Percentiles rank a stretch among this genome's conserved stretches.
Conservation (phyloP, 2,113 vertebrate species). For the Hyperoodon ampullatus region DNA sequence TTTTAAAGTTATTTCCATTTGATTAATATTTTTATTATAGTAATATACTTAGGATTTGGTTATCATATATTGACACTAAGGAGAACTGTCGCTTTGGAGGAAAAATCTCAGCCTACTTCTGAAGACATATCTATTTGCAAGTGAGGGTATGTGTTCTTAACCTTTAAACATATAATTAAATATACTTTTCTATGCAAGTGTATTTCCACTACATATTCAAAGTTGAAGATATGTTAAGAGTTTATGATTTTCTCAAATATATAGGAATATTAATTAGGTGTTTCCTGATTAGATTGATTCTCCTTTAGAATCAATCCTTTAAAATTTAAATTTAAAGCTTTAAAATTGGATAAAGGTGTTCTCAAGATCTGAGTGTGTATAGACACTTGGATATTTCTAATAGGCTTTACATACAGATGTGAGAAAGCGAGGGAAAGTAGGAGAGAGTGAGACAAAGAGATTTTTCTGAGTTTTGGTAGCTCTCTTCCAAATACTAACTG, state of each 20-base stretch:
- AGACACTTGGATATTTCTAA: not conserved
- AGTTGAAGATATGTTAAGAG: not conserved
- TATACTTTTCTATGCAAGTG: not conserved
- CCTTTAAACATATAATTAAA: not conserved
- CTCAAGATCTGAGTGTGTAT: not conserved
- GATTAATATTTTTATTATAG: not conserved
- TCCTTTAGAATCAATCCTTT: conserved; percentile 5
- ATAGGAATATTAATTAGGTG: not conserved
- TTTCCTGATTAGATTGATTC: not conserved
- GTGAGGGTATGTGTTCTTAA: not conserved
- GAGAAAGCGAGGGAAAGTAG: not conserved
- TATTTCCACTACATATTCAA: not conserved
- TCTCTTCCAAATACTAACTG: not conserved
- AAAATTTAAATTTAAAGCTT: not conserved
- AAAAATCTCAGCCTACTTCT: not conserved
- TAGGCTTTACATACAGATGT: not conserved
- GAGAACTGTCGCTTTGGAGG: not conserved
- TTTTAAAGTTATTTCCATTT: not conserved
- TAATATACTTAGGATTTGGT: not conserved
- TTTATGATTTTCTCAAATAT: not conserved
- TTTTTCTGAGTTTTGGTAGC: not conserved
- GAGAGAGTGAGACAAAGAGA: not conserved
- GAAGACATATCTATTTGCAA: not conserved
- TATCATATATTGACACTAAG: not conserved
- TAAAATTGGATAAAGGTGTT: not conserved